These are phyloP conservation scores for Pogonocichla stellata DNA, from an alignment of 2,113 vertebrate species.

Conservation along the genomic window DNA sequence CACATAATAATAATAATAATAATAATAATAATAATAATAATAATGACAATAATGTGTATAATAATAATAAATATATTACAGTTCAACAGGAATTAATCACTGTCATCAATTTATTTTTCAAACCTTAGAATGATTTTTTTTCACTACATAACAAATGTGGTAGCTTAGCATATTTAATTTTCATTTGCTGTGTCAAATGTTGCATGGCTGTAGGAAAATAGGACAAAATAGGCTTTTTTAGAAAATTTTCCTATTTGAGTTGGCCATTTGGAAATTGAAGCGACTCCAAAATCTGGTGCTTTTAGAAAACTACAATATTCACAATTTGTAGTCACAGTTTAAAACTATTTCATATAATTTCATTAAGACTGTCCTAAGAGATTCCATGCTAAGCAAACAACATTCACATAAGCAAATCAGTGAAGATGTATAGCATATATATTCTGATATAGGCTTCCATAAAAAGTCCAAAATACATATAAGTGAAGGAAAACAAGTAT, in stretches of 20 bases:
- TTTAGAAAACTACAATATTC: neutral
- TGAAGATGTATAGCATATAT: neutral
- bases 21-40: neutral
- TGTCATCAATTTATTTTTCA: neutral
- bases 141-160: neutral
- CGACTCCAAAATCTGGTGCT: neutral
- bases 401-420: neutral
- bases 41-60: neutral
- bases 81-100: neutral
- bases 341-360: neutral
- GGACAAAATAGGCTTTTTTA: neutral
- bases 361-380: neutral
- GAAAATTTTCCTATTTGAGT: neutral
- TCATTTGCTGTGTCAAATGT: neutral
- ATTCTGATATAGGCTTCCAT: neutral
- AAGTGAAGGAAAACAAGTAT: neutral
- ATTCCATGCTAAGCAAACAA: neutral
- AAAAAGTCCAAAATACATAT: neutral
- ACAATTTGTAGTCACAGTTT: neutral
- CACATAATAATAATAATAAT: neutral
- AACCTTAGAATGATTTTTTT: neutral
- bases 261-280: neutral
- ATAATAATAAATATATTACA: neutral
- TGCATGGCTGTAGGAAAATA: neutral
- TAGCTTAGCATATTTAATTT: neutral